Evolutionary conservation across 2,888 invertebrate genomes (phyloP), one percentile per base, ranked within the genome.

Genomic region (Ptychoptera albimana): DNA sequence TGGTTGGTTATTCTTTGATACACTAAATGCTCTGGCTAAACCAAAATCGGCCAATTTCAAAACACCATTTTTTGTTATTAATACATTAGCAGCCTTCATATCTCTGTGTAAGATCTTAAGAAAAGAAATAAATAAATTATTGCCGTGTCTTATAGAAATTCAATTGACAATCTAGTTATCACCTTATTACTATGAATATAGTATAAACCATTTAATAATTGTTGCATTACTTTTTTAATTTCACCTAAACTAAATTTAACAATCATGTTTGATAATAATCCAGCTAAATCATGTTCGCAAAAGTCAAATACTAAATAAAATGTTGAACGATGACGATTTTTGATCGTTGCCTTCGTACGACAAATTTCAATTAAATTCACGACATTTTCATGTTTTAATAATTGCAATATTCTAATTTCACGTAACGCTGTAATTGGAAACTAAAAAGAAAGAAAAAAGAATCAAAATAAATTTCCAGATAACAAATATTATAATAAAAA

Each of bases 41-140:
- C 98, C 98, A 66, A 98, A 98, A 68, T 98, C 98, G 2, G 98
- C 97, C 46, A 98, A 64, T 65, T 97, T 98, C 1, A 98, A 63
- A 3, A 88, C 78, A 1, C 94, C 98, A 61, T 83, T 84, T 60
- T 93, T 93, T 0, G 96, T 96, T 46, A 98, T 91, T 11, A 98
- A 69, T 30, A 98, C 93, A 68, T 99, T 98, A 0, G 97, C 97
- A 8, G 98, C 93, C 67, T 98, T 98, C 96, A 98, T 96, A 57
- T 98, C 98, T 54, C 94, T 74, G 58, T 93, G 93, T 1, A 93
- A 63, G 50, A 91, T 89, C 75, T 75, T 49, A 16, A 38, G 39
- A 44, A 10, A 14, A 15, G 8, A 13, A 47, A 36, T n/a, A 32
- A 32, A n/a, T 37, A 37, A 12, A 4, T 6, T 13, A 37, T 32